phyloP scores from a whole-genome alignment of 2,888 invertebrate genomes.

The Aspidiotus rigidus region DNA sequence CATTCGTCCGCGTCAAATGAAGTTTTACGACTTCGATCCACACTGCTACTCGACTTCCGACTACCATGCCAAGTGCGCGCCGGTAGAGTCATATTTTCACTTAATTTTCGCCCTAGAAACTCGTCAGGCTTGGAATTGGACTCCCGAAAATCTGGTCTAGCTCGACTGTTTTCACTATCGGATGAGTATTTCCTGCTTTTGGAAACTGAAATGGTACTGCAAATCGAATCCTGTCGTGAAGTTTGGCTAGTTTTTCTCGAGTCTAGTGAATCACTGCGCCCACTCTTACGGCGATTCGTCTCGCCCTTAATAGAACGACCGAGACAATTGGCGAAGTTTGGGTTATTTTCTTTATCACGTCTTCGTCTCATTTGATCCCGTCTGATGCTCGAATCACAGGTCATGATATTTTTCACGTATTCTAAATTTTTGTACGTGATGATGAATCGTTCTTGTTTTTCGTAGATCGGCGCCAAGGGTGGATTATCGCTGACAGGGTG shows the following conservation, averaged over 20 bases:
- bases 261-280: neutral
- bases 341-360: neutral
- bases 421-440: conserved; percentile 26
- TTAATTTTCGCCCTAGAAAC: no score
- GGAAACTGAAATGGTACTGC: neutral
- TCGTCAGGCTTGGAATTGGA: no score
- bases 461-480: neutral
- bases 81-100: no score
- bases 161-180: no score
- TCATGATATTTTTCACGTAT: conserved; percentile 26
- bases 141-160: no score
- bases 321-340: neutral
- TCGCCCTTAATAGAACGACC: neutral
- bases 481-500: neutral
- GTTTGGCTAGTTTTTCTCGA: neutral
- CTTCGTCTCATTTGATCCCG: neutral
- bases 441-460: conserved; percentile 25
- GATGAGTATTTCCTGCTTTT: neutral
- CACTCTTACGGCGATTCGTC: neutral
- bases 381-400: conserved; percentile 9
- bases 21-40: no score
- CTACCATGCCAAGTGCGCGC: no score
- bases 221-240: neutral
- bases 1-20: no score
- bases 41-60: no score